Percentiles rank a stretch among this genome's conserved stretches.
Conservation (phyloP, 2,797 vertebrate genomes). For the Myripristis jacobus region DNA sequence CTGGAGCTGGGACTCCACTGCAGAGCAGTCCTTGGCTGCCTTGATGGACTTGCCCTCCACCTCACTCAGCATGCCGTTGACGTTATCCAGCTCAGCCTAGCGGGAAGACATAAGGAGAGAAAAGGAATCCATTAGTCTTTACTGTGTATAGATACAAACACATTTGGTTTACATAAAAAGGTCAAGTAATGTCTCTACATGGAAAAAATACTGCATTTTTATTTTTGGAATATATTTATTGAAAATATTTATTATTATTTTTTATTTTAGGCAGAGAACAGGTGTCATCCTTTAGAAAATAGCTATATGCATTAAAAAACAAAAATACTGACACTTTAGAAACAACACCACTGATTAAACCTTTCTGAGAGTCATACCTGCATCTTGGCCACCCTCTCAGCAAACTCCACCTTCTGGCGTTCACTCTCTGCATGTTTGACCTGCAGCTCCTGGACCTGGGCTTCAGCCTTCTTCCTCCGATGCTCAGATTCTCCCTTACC, state of each 20-base stretch:
- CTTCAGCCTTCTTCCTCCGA: slow-evolving; percentile 93
- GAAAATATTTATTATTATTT: too few relatives aligned
- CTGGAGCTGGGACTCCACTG: slow-evolving; percentile 95
- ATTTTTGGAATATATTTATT: too few relatives aligned
- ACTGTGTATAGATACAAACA: background rate
- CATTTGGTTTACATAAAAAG: background rate
- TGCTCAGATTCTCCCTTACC: slow-evolving; percentile 93
- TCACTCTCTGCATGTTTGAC: slow-evolving; percentile 92
- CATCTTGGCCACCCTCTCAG: slow-evolving; percentile 88
- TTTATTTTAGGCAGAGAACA: too few relatives aligned
- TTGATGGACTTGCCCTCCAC: slow-evolving; percentile 95
- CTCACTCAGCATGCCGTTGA: slow-evolving; percentile 86
- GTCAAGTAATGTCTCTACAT: background rate
- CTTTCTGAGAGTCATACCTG: slow-evolving; percentile 85
- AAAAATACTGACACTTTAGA: too few relatives aligned
- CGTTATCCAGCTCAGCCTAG: slow-evolving; percentile 93
- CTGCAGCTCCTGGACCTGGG: slow-evolving; percentile 91
- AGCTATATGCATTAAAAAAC: too few relatives aligned
- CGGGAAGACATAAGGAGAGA: slow-evolving; percentile 6
- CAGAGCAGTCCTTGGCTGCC: slow-evolving; percentile 91
- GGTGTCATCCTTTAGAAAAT: too few relatives aligned
- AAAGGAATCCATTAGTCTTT: background rate
- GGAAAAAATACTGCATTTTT: too few relatives aligned
- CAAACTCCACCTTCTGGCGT: slow-evolving; percentile 86
- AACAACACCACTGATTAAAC: background rate